Conservation (phyloP, 2,888 invertebrate genomes). For the Rhynchonema sp. region DNA sequence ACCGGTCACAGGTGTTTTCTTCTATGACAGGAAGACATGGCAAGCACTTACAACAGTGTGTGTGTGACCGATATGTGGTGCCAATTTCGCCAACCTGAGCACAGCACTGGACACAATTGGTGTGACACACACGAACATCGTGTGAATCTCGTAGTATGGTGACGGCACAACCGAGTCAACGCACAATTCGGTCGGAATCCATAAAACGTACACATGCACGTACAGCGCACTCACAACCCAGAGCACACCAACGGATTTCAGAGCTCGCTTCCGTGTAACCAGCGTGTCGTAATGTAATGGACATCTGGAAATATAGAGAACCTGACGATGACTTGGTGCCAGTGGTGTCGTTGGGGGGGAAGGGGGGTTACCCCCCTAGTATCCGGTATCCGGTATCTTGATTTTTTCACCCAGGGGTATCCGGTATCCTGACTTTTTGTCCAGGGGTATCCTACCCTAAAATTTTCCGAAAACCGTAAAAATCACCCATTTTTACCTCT, state of each 20-base stretch:
- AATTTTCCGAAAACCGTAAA: too few species aligned
- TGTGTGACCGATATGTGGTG: too few species aligned
- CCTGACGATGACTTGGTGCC: background rate
- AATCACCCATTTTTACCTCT: too few species aligned
- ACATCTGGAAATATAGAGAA: background rate
- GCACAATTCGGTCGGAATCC: background rate
- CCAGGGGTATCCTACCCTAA: too few species aligned
- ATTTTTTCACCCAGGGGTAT: too few species aligned
- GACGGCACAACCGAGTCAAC: background rate
- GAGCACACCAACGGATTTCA: background rate
- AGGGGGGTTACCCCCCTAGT: too few species aligned
- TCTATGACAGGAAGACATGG: too few species aligned
- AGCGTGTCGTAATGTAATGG: background rate
- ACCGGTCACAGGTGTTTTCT: too few species aligned
- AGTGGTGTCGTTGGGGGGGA: too few species aligned
- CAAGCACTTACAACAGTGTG: too few species aligned
- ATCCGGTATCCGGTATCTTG: too few species aligned
- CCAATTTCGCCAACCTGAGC: background rate
- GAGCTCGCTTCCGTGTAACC: background rate
- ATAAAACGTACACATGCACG: background rate
- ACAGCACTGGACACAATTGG: constrained; percentile 18
- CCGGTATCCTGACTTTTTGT: too few species aligned
- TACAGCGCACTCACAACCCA: background rate
- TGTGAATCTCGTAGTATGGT: background rate
- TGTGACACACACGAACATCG: constrained; percentile 20